These are phyloP conservation scores for Aphelocoma coerulescens DNA, from an alignment of 2,113 vertebrate genomes.

Conservation along the genomic window DNA sequence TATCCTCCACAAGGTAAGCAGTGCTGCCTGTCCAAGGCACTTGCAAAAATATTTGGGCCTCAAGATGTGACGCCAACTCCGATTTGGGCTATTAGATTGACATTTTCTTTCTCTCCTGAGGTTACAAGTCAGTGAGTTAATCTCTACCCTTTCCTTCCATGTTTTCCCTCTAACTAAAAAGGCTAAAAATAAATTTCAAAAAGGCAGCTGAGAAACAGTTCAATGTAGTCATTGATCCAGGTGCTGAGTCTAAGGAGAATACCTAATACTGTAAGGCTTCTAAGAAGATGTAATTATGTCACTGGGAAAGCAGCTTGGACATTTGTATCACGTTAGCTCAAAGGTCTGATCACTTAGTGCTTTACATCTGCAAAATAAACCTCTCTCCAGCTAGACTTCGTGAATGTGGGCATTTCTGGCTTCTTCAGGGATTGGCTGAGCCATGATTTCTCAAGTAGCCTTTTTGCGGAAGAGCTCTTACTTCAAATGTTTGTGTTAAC, in stretches of 20 bases:
- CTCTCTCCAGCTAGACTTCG: background rate
- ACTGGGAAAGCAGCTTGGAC: background rate
- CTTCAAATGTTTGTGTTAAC: background rate
- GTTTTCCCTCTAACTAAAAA: background rate
- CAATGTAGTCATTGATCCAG: background rate
- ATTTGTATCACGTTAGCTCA: background rate
- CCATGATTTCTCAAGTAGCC: background rate
- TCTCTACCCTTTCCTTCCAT: background rate
- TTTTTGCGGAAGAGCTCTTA: background rate
- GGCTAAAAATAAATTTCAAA: background rate
- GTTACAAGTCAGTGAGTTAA: background rate
- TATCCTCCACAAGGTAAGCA: slow-evolving; percentile 41
- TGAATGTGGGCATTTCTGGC: background rate
- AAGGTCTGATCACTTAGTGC: background rate
- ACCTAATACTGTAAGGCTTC: background rate
- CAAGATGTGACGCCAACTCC: background rate
- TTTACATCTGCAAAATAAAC: background rate
- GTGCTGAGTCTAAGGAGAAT: background rate
- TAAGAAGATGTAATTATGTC: background rate
- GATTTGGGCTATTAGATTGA: background rate
- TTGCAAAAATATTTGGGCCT: background rate
- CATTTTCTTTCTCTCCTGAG: background rate
- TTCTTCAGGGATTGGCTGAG: background rate
- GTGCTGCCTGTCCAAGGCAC: background rate
- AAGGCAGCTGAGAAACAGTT: background rate